Evolutionary conservation across 92 coral and sea anemone species (phyloP).

Genomic region (Ricordea florida): DNA sequence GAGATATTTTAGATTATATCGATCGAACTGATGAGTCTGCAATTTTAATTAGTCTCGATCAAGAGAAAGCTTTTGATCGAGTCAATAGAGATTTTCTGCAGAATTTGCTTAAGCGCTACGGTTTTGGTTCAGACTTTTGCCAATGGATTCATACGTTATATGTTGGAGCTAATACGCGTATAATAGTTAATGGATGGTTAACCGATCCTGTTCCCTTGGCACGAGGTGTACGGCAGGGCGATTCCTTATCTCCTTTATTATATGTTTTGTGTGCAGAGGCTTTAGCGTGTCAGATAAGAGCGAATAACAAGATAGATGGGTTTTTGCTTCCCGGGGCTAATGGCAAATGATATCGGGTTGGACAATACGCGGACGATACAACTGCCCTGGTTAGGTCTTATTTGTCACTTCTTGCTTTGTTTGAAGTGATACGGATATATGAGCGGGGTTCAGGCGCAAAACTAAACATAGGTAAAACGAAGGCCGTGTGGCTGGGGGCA

Average conservation of each 20-base stretch:
- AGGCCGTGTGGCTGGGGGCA: constrained; percentile 38
- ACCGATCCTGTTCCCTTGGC: not conserved
- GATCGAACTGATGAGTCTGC: not conserved
- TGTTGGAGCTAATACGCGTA: not conserved
- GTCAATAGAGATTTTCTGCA: constrained; percentile 16
- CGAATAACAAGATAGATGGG: not conserved
- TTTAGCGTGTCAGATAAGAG: constrained; percentile 3
- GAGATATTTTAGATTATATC: constrained; percentile 9
- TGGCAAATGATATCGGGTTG: not conserved
- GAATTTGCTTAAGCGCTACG: not conserved
- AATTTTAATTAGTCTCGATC: constrained; percentile 8
- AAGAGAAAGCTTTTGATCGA: constrained; percentile 49
- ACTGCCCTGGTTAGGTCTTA: not conserved
- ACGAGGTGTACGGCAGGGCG: constrained; percentile 29
- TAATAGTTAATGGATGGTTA: not conserved
- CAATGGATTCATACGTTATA: not conserved
- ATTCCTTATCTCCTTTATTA: constrained; percentile 36
- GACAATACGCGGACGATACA: constrained; percentile 53
- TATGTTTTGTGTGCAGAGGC: constrained; percentile 15
- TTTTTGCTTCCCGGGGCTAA: constrained; percentile 6
- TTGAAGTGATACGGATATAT: not conserved
- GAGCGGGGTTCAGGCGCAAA: constrained; percentile 42
- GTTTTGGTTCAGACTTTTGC: constrained; percentile 2
- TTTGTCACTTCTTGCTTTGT: not conserved
- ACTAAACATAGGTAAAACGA: constrained; percentile 13